Conservation (phyloP, 2,888 invertebrate species). For the Oscheius myriophilus region DNA sequence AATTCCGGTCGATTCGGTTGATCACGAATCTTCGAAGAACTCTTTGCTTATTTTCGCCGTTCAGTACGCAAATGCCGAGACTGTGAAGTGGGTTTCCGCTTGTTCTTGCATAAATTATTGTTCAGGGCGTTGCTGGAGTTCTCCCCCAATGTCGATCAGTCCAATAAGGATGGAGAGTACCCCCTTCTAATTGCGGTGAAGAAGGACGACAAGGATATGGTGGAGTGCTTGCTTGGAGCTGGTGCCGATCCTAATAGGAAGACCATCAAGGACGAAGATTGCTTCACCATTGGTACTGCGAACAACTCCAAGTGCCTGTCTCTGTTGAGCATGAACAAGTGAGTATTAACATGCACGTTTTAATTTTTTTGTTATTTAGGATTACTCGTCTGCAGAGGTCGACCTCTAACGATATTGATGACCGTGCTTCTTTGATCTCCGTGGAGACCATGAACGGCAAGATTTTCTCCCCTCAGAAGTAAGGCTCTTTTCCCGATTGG, state of each 20-base stretch:
- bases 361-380: conserved; percentile 15
- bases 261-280: conserved; percentile 55
- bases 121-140: conserved; percentile 72
- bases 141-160: conserved; percentile 76
- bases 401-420: conserved; percentile 44
- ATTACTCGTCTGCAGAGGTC: conserved; percentile 48
- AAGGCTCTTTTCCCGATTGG: no score
- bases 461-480: no score
- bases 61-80: background rate
- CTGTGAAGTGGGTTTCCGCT: conserved; percentile 10
- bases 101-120: background rate
- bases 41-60: conserved; percentile 13
- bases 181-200: conserved; percentile 78
- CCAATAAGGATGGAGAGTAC: conserved; percentile 77
- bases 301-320: conserved; percentile 37
- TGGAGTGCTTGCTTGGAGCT: conserved; percentile 72
- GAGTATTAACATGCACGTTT: background rate
- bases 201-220: conserved; percentile 75
- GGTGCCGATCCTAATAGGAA: conserved; percentile 75
- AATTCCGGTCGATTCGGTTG: conserved; percentile 13
- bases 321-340: conserved; percentile 48
- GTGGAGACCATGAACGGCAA: conserved; percentile 31
- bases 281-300: conserved; percentile 52
- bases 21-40: conserved; percentile 9
- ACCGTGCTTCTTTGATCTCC: conserved; percentile 54